A percentile compares a stretch with the other conserved stretches of the same genome.
Evolutionary conservation across 2,113 vertebrate species (phyloP).

Genomic region (Oenanthe oenanthe): DNA sequence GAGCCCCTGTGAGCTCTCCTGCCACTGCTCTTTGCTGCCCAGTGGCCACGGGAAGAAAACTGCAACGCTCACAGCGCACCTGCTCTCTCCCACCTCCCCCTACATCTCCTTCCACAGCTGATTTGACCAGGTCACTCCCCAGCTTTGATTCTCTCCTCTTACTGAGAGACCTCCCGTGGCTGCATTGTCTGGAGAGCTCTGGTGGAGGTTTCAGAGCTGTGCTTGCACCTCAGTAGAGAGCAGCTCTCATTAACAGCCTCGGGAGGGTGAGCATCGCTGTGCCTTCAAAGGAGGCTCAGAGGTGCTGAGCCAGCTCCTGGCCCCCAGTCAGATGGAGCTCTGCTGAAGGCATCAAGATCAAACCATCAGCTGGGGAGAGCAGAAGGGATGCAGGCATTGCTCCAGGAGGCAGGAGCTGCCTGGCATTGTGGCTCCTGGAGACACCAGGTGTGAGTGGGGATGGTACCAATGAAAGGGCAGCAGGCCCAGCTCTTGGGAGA

Average conservation of each 20-base stretch:
- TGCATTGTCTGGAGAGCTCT: slow-evolving; percentile 29
- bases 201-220: background rate
- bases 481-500: background rate
- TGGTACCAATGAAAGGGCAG: background rate
- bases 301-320: background rate
- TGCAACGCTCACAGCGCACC: accelerated
- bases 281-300: background rate
- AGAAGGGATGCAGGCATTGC: background rate
- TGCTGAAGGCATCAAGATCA: slow-evolving; percentile 8
- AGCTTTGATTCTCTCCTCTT: slow-evolving; percentile 7
- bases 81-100: slow-evolving; percentile 1
- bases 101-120: background rate
- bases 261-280: background rate
- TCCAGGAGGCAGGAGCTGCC: background rate
- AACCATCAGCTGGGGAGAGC: background rate
- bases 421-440: background rate
- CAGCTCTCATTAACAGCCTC: background rate
- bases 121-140: slow-evolving; percentile 29
- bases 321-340: background rate
- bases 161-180: background rate
- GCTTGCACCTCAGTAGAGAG: background rate
- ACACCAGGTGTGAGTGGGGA: accelerated
- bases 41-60: background rate
- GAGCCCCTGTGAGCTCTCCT: background rate
- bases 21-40: background rate